Evolutionary conservation across 2,797 vertebrate genomes (phyloP).

Genomic region (Melanotaenia trifasciata): DNA sequence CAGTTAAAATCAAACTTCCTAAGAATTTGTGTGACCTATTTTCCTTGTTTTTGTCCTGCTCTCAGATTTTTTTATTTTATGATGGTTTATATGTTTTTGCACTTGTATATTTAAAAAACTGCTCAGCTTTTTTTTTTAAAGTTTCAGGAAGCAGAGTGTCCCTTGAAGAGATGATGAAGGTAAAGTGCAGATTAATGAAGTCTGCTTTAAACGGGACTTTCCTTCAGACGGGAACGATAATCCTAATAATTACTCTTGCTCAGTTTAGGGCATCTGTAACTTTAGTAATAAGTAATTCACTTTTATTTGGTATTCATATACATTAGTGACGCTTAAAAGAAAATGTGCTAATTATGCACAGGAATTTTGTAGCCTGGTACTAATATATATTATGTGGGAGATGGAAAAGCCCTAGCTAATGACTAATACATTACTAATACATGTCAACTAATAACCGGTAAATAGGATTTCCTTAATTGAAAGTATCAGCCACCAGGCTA

Average conservation of each 20-base stretch:
- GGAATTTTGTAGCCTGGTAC: constrained; percentile 4
- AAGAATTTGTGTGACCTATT: neutral
- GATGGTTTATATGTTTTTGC: too few species aligned
- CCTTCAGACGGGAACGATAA: constrained; percentile 9
- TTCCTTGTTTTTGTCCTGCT: neutral
- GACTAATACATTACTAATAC: constrained; percentile 33
- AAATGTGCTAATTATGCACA: constrained; percentile 17
- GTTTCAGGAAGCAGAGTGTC: neutral
- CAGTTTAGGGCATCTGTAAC: neutral
- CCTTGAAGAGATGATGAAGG: neutral
- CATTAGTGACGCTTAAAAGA: constrained; percentile 12
- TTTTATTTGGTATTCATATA: constrained; percentile 13
- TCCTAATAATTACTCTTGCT: constrained; percentile 8
- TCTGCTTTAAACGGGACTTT: neutral
- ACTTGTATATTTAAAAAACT: neutral
- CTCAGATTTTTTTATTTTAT: neutral
- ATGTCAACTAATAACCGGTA: constrained; percentile 38
- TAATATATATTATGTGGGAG: constrained; percentile 15
- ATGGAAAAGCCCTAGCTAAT: constrained; percentile 29
- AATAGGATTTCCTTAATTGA: constrained; percentile 53
- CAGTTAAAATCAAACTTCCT: neutral
- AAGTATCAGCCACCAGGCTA: constrained; percentile 19
- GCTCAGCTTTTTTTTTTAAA: neutral
- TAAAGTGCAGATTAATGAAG: constrained; percentile 1
- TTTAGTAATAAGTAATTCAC: neutral